Evolutionary conservation across 2,113 vertebrate species (phyloP).

Genomic region (Telmatochromis bifrenatus): DNA sequence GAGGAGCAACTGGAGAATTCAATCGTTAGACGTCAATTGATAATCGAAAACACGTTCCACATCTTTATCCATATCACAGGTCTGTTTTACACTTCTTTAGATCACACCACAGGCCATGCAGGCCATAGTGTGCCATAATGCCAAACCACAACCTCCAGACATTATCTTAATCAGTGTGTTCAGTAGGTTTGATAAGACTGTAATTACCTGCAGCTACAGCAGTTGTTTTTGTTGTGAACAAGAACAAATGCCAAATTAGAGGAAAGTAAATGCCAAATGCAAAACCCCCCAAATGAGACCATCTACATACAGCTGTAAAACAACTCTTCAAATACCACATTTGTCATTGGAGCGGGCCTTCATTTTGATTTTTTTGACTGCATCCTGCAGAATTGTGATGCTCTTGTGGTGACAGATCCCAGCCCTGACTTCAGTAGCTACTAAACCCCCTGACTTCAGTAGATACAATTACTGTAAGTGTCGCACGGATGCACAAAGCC

Average conservation of each 20-base stretch:
- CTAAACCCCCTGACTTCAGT: background rate
- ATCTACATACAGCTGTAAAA: background rate
- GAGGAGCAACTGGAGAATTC: background rate
- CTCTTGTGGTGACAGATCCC: background rate
- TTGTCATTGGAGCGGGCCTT: background rate
- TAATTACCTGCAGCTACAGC: background rate
- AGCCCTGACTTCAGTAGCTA: background rate
- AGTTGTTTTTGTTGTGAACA: background rate
- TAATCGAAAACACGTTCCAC: background rate
- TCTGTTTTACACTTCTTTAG: background rate
- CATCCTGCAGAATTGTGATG: background rate
- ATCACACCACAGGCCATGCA: background rate
- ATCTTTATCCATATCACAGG: background rate
- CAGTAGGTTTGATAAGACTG: background rate
- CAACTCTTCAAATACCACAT: background rate
- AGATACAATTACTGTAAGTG: background rate
- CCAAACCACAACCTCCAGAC: background rate
- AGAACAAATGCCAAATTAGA: background rate
- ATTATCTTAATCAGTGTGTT: slow-evolving; percentile 1
- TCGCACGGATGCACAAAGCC: background rate
- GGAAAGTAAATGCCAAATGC: background rate
- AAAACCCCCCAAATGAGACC: background rate
- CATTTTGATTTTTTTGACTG: background rate
- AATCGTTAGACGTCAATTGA: background rate
- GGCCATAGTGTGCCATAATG: background rate